Evolutionary conservation across 2,113 vertebrate genomes (phyloP), one percentile per base, ranked within the genome.

Genomic region (Anas platyrhynchos): DNA sequence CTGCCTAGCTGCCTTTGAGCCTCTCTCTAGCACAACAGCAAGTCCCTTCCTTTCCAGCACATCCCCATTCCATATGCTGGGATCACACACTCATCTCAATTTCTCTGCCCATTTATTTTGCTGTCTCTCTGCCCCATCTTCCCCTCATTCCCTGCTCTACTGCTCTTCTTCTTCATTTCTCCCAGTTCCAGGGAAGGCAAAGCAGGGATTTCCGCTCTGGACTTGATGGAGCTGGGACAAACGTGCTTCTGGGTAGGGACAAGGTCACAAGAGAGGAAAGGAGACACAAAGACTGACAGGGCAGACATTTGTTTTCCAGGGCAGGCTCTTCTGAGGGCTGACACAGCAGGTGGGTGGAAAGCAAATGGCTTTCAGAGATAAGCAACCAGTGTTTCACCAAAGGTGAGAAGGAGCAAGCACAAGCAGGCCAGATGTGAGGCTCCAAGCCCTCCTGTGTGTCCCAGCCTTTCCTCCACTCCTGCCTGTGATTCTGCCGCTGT

Each of bases 71-170:
- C 1, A 6, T 48, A 72, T 7, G 38, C 79, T 69, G 34, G 8
- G 58, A 61, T 88, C n/a, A 63, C 11, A 48, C 17, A 72, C 0
- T 14, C 21, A 68, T 76, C 58, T 83, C 9, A 44, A 76, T 69
- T 87, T 87, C 55, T 18, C n/a, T 34, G 27, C n/a, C n/a, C 46
- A n/a, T 74, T 74, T 93, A 9, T 85, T 83, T 75, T 67, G 36
- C 25, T 55, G 12, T 11, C 10, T 91, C 48, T 7, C 21, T 76
- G 44, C 10, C 20, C 4, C 34, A 34, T 34, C 43, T 55, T 41
- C 52, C 63, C 16, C 16, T 91, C 44, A 43, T 71, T 81, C 21
- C 10, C 34, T 83, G 16, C 89, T 44, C 55, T 73, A 32, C 11
- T 32, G 54, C 26, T 54, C 22, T 46, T 11, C 76, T 72, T 11